Conservation (phyloP, 1,140 invertebrate species). For the Druon quercuslanigerum region DNA sequence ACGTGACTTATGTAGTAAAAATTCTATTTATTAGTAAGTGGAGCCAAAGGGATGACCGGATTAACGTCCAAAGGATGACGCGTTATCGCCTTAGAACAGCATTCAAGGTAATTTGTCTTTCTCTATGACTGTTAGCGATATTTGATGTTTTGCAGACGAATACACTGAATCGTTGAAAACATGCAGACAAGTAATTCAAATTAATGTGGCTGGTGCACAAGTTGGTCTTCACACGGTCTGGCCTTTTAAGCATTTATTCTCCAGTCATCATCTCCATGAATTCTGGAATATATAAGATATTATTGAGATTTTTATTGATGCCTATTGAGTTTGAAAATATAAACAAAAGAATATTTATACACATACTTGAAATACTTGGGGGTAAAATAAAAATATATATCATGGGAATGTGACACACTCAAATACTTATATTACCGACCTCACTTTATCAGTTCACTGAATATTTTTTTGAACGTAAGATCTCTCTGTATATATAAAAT, state of each 20-base stretch:
- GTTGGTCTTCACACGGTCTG: slow-evolving; percentile 20
- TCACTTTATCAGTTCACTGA: no score
- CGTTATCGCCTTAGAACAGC: slow-evolving; percentile 1
- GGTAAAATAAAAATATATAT: neutral
- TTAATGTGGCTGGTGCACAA: slow-evolving; percentile 39
- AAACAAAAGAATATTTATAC: no score
- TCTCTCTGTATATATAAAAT: no score
- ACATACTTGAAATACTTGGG: no score
- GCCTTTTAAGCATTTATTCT: slow-evolving; percentile 79
- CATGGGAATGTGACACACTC: no score
- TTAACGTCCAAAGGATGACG: slow-evolving; percentile 5
- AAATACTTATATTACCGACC: no score
- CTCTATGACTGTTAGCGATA: slow-evolving; percentile 11
- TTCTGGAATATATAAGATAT: slow-evolving; percentile 80
- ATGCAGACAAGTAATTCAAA: neutral
- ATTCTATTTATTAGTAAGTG: slow-evolving; percentile 46
- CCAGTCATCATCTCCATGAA: slow-evolving; percentile 98
- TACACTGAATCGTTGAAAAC: slow-evolving; percentile 24
- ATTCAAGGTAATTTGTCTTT: slow-evolving; percentile 13
- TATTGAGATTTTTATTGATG: neutral
- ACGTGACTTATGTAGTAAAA: slow-evolving; percentile 51
- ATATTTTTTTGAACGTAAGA: no score
- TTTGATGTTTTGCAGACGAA: slow-evolving; percentile 32
- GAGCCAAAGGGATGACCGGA: slow-evolving; percentile 29
- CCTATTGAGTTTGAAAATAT: neutral